Evolutionary conservation across 2,113 vertebrate genomes (phyloP).

Genomic region (Ivindomyrus marchei): DNA sequence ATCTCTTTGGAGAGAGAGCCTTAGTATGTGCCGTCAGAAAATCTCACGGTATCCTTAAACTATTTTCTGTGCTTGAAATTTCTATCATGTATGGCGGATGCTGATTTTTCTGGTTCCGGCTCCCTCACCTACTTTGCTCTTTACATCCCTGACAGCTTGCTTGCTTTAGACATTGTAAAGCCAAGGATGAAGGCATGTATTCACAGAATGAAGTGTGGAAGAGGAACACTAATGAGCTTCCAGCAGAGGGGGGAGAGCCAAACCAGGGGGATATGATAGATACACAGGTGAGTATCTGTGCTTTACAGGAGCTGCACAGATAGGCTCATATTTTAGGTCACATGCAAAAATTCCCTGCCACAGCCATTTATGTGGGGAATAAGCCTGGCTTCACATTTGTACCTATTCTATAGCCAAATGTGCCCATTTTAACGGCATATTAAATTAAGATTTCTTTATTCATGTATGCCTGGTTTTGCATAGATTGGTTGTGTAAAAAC

Average conservation of each 20-base stretch:
- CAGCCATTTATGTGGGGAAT: neutral
- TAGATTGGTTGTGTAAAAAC: no score
- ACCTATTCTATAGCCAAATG: neutral
- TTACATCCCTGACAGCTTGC: conserved; percentile 64
- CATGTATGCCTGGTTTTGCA: neutral
- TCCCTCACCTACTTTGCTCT: conserved; percentile 59
- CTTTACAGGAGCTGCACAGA: neutral
- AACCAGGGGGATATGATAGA: conserved; percentile 26
- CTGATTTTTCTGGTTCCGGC: conserved; percentile 57
- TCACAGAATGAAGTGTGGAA: conserved; percentile 64
- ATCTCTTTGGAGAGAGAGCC: neutral
- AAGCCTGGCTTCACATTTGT: neutral
- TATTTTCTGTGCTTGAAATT: neutral
- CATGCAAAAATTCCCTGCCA: neutral
- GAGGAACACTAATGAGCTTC: conserved; percentile 57
- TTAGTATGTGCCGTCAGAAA: neutral
- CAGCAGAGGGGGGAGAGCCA: conserved; percentile 23
- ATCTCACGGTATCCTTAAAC: neutral
- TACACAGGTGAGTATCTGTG: conserved; percentile 35
- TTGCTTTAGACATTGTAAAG: conserved; percentile 60
- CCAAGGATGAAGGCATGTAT: conserved; percentile 55
- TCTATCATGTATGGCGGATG: conserved; percentile 36
- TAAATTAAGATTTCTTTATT: neutral
- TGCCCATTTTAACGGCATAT: neutral
- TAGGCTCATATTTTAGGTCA: neutral